phyloP scores from a whole-genome alignment of 2,888 invertebrate genomes.

The Diaperis boleti region DNA sequence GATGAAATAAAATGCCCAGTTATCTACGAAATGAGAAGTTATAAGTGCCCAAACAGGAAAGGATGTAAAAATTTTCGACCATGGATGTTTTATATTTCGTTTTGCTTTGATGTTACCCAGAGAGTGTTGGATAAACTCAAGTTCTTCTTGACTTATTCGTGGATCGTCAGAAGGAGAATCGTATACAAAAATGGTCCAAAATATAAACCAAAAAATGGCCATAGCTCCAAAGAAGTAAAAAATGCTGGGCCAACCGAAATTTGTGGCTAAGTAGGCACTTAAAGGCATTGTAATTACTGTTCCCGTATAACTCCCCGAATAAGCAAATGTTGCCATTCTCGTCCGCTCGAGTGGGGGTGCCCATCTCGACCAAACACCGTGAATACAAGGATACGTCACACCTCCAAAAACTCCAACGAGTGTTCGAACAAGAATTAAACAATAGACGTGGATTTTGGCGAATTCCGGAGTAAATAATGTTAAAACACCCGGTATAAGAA shows the following conservation, averaged over 20 bases:
- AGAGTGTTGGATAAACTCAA: conserved; percentile 77
- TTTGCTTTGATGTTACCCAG: conserved; percentile 69
- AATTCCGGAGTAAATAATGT: conserved; percentile 85
- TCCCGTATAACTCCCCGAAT: conserved; percentile 88
- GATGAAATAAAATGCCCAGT: conserved; percentile 91
- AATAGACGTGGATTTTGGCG: conserved; percentile 77
- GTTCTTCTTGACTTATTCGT: conserved; percentile 77
- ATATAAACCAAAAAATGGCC: conserved; percentile 78
- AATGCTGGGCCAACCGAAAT: conserved; percentile 83
- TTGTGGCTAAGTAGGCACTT: conserved; percentile 79
- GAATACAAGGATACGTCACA: conserved; percentile 83
- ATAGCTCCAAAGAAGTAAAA: conserved; percentile 79
- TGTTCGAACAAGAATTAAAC: conserved; percentile 77
- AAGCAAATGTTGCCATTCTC: conserved; percentile 83
- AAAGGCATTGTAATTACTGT: conserved; percentile 86
- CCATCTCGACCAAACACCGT: conserved; percentile 88
- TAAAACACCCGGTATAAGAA: conserved; percentile 81
- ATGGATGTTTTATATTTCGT: conserved; percentile 75
- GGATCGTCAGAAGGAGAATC: conserved; percentile 83
- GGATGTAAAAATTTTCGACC: conserved; percentile 81
- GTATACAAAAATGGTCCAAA: conserved; percentile 78
- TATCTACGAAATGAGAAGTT: conserved; percentile 87
- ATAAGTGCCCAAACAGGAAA: conserved; percentile 87
- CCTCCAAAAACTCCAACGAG: conserved; percentile 68
- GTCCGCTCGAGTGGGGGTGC: conserved; percentile 85